These are phyloP conservation scores for Trichechus manatus DNA, from an alignment of 2,113 vertebrate species.

Conservation along the genomic window DNA sequence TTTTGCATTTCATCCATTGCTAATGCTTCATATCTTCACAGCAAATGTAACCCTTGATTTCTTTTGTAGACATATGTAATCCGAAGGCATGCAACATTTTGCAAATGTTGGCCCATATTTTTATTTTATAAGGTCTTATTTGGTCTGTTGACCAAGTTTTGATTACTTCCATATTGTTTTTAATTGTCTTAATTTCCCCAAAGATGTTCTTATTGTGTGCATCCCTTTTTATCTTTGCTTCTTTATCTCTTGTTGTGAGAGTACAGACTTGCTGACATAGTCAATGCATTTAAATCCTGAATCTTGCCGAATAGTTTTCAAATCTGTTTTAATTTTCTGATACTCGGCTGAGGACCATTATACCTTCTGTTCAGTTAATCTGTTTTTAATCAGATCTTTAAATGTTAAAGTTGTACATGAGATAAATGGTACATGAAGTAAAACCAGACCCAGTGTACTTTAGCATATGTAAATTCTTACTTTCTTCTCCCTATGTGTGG, in stretches of 20 bases:
- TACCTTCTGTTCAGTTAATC: slow-evolving; percentile 77
- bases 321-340: slow-evolving; percentile 82
- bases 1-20: slow-evolving; percentile 69
- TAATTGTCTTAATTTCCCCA: slow-evolving; percentile 83
- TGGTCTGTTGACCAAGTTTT: slow-evolving; percentile 83
- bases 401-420: slow-evolving; percentile 59
- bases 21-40: slow-evolving; percentile 79
- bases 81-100: slow-evolving; percentile 67
- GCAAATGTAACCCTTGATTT: slow-evolving; percentile 68
- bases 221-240: slow-evolving; percentile 85
- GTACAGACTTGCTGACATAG: slow-evolving; percentile 82
- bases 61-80: slow-evolving; percentile 72
- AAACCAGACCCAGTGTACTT: slow-evolving; percentile 57
- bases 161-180: slow-evolving; percentile 86
- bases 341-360: slow-evolving; percentile 77
- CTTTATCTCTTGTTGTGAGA: slow-evolving; percentile 83
- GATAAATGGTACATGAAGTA: slow-evolving; percentile 68
- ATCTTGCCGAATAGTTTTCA: slow-evolving; percentile 75
- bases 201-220: slow-evolving; percentile 79
- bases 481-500: neutral
- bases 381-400: slow-evolving; percentile 83
- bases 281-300: slow-evolving; percentile 81
- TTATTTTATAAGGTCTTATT: slow-evolving; percentile 83
- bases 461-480: slow-evolving; percentile 28
- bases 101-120: slow-evolving; percentile 74